phyloP scores from a whole-genome alignment of 2,888 invertebrate species.

The Parnassius apollo region DNA sequence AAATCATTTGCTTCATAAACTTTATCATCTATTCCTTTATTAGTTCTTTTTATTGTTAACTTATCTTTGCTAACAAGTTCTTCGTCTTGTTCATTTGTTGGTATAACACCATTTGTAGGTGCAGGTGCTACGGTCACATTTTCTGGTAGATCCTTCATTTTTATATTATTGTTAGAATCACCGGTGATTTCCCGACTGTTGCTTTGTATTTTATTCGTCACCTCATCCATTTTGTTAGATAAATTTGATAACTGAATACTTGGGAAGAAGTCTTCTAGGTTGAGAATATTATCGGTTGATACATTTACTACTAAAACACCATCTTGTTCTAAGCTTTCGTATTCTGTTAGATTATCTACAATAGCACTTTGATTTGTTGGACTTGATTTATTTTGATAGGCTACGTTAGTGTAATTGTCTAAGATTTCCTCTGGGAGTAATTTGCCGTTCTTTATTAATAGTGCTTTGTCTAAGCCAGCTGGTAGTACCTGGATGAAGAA shows the following conservation, averaged over 20 bases:
- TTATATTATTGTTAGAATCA: constrained; percentile 67
- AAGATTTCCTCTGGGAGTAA: constrained; percentile 59
- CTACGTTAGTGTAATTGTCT: constrained; percentile 45
- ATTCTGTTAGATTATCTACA: constrained; percentile 69
- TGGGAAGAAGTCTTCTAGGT: constrained; percentile 70
- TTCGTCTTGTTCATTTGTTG: constrained; percentile 63
- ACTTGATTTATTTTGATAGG: constrained; percentile 50
- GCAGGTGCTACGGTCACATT: constrained; percentile 71
- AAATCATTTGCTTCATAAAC: constrained; percentile 54
- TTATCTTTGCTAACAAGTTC: constrained; percentile 44
- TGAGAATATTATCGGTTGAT: constrained; percentile 70
- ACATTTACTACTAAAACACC: constrained; percentile 74
- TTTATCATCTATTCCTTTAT: constrained; percentile 47
- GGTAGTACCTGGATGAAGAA: constrained; percentile 55
- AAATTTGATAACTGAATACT: constrained; percentile 63
- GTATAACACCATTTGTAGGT: constrained; percentile 70
- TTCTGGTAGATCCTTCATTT: constrained; percentile 68
- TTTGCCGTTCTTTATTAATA: constrained; percentile 70
- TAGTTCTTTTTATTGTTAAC: constrained; percentile 49
- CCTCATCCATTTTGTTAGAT: constrained; percentile 71
- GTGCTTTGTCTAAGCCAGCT: constrained; percentile 66
- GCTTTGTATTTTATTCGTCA: constrained; percentile 78
- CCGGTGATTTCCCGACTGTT: constrained; percentile 79
- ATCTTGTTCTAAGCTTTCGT: constrained; percentile 75
- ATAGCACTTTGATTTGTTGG: constrained; percentile 53